Percentiles rank a stretch among this genome's conserved stretches.
phyloP scores from a whole-genome alignment of 1,140 invertebrate genomes.

The Platyscapa corneri region DNA sequence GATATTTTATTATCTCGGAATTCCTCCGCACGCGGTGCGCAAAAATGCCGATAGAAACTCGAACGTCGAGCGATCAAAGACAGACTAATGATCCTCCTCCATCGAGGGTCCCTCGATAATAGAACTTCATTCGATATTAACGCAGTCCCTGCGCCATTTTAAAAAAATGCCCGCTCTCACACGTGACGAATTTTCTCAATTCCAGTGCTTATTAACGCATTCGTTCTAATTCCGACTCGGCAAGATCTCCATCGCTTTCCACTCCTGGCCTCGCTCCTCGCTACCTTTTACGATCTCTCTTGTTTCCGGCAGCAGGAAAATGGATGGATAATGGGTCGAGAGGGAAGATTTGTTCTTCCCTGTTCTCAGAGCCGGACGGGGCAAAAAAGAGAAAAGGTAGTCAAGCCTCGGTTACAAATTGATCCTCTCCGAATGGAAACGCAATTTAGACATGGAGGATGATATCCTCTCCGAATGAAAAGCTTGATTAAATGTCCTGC shows the following conservation, averaged over 20 bases:
- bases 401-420: slow-evolving; percentile 34
- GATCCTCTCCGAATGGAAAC: slow-evolving; percentile 3
- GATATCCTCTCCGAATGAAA: background rate
- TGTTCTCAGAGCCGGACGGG: background rate
- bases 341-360: slow-evolving; percentile 16
- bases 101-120: too few species aligned
- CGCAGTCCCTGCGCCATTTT: too few species aligned
- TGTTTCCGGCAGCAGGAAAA: background rate
- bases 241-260: background rate
- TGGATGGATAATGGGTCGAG: background rate
- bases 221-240: background rate
- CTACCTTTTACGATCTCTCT: background rate
- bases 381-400: background rate
- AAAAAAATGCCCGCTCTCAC: too few species aligned
- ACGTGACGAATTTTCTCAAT: too few species aligned
- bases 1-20: too few species aligned
- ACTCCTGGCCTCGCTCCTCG: background rate
- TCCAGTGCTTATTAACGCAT: background rate
- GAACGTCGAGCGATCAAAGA: too few species aligned
- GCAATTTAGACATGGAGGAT: background rate
- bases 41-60: too few species aligned
- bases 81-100: too few species aligned
- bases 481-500: slow-evolving; percentile 15
- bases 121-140: too few species aligned
- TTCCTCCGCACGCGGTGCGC: too few species aligned